Conservation (phyloP, 2,888 invertebrate genomes). For the Platynereis dumerilii region DNA sequence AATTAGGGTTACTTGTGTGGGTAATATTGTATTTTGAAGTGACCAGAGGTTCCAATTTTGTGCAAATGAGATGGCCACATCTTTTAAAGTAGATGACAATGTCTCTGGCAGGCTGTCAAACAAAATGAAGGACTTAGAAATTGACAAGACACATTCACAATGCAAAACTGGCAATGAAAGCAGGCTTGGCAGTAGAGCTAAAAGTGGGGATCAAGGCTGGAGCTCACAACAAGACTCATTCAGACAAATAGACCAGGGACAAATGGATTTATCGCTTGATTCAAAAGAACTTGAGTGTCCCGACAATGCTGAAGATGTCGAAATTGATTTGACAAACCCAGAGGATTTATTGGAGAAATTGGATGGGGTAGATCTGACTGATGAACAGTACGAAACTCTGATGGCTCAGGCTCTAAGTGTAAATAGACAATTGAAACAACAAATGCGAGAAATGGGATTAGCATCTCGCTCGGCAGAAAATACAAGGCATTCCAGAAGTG, state of each 20-base stretch:
- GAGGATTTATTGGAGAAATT: constrained; percentile 9
- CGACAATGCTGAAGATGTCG: background rate
- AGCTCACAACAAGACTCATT: too few relatives aligned
- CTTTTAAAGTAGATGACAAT: background rate
- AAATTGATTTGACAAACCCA: constrained; percentile 9
- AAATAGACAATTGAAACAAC: constrained; percentile 10
- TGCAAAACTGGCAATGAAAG: background rate
- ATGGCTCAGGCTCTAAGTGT: constrained; percentile 1
- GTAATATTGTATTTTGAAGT: too few relatives aligned
- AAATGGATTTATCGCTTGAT: too few relatives aligned
- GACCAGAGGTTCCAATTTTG: too few relatives aligned
- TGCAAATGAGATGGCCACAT: background rate
- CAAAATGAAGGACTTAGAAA: background rate
- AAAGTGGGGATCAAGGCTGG: background rate
- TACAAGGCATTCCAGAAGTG: too few relatives aligned
- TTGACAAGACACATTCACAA: background rate
- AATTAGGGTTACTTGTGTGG: too few relatives aligned
- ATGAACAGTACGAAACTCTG: constrained; percentile 13
- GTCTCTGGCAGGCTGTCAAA: background rate
- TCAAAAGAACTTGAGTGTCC: background rate
- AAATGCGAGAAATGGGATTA: background rate
- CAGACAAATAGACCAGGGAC: background rate
- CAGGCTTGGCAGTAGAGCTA: background rate
- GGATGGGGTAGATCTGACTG: constrained; percentile 12
- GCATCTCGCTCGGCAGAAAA: too few relatives aligned